Base-by-base conservation (phyloP, 2,797 vertebrate species). In the Pseudopleuronectes americanus region DNA sequence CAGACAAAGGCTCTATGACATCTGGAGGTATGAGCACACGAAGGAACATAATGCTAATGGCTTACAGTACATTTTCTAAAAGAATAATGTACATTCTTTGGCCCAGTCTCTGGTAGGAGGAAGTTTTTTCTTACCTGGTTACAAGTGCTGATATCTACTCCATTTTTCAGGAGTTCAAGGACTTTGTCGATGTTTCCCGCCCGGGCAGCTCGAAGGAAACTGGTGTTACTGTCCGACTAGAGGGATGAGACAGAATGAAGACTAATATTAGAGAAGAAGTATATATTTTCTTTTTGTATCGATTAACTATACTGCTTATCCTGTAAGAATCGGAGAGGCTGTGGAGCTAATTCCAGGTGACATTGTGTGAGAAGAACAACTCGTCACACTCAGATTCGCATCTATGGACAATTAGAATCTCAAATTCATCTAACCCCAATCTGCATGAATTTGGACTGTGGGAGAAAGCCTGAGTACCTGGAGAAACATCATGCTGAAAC, bases 211-310 rank as follows among this genome's bases (percentile, higher is more conserved):
- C 97, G 94, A 31, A 99, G 96, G 59, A 99, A 99, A 86, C 97
- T 99, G 73, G 98, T 98, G 93, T 96, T 99, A 91, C 98, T 99
- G 94, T 99, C 98, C 67, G 98, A 99, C 98, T 99, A 57, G 24
- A 84, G 49, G 66, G 38, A 72, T 0, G 33, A 84, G 26, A 86
- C 26, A 84, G 22, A 76, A 52, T 64, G 16, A 12, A 73, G 43
- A 7, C 4, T 3, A 1, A 17, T 36, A 28, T 84, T 57, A 80
- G 28, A 31, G 28, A 28, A 28, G 28, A 28, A 7, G 28, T 8
- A 31, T 31, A 31, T 31, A 31, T 31, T 1, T 31, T 2, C 0
- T 31, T 31, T 31, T 31, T 31, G 7, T 31, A 31, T 31, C 28
- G 1, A 31, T 31, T 28, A 28, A 28, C 28, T 28, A 33, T 33